A percentile compares a stretch with the other conserved stretches of the same genome.
These are phyloP conservation scores for Contarinia nasturtii DNA, from an alignment of 1,140 invertebrate genomes.

Conservation along the genomic window DNA sequence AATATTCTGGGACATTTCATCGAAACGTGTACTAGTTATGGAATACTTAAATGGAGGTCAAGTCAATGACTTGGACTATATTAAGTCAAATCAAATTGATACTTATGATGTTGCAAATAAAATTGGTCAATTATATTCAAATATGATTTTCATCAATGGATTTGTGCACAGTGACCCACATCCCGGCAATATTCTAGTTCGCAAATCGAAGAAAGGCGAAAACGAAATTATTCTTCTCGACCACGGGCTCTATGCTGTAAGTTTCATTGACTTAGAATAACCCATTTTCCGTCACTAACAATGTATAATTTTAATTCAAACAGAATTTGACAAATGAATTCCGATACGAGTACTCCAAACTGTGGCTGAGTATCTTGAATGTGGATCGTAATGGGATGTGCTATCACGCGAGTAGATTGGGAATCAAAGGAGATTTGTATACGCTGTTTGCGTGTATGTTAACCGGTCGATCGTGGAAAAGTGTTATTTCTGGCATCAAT, in stretches of 20 bases:
- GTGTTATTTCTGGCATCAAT: slow-evolving; percentile 67
- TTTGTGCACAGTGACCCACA: slow-evolving; percentile 98
- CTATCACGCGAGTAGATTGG: slow-evolving; percentile 51
- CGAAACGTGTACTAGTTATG: slow-evolving; percentile 82
- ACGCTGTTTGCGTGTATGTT: slow-evolving; percentile 89
- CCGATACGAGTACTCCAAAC: slow-evolving; percentile 74
- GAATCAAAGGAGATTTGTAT: slow-evolving; percentile 66
- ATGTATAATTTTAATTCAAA: no score
- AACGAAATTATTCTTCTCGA: slow-evolving; percentile 77
- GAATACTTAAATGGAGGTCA: slow-evolving; percentile 89
- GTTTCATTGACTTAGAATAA: no score
- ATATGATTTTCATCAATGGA: slow-evolving; percentile 96
- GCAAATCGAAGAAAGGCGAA: slow-evolving; percentile 34
- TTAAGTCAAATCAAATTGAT: slow-evolving; percentile 60
- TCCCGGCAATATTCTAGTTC: slow-evolving; percentile 91
- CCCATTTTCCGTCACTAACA: no score
- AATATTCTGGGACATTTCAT: slow-evolving; percentile 69
- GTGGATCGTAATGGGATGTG: slow-evolving; percentile 64
- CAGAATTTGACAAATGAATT: slow-evolving; percentile 74
- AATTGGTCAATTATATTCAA: slow-evolving; percentile 79
- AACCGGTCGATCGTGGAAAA: slow-evolving; percentile 80
- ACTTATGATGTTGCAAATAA: slow-evolving; percentile 63
- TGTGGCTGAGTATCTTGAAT: slow-evolving; percentile 85
- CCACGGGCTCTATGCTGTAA: slow-evolving; percentile 92
- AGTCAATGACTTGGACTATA: slow-evolving; percentile 85